Percentiles rank a stretch among this genome's conserved stretches.
Conservation (phyloP, 1,140 invertebrate genomes). For the Goniozus legneri region DNA sequence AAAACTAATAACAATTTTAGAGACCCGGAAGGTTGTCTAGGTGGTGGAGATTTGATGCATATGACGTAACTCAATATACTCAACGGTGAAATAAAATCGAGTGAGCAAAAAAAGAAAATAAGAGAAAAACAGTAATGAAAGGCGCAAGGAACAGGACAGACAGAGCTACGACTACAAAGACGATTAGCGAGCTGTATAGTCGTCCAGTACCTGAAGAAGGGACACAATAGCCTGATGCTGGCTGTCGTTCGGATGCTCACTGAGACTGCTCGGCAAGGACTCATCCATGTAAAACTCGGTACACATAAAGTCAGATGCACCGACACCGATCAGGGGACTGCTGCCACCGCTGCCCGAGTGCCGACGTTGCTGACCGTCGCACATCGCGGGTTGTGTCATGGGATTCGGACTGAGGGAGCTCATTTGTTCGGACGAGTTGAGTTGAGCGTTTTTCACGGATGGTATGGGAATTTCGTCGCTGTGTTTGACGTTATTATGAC, state of each 20-base stretch:
- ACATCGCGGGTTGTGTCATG: slow-evolving; percentile 28
- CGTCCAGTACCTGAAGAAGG: slow-evolving; percentile 60
- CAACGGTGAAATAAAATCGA: too few relatives aligned
- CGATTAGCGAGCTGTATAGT: slow-evolving; percentile 37
- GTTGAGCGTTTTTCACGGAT: background rate
- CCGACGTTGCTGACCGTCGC: slow-evolving; percentile 41
- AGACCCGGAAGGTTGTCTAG: too few relatives aligned
- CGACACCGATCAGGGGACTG: slow-evolving; percentile 38
- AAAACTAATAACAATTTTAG: too few relatives aligned
- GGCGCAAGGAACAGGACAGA: slow-evolving; percentile 32
- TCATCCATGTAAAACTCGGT: slow-evolving; percentile 86
- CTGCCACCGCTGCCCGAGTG: slow-evolving; percentile 39
- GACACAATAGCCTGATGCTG: slow-evolving; percentile 65
- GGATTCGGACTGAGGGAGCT: slow-evolving; percentile 35
- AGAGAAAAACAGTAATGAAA: too few relatives aligned
- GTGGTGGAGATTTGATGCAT: too few relatives aligned
- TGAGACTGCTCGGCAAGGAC: slow-evolving; percentile 69
- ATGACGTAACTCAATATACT: too few relatives aligned
- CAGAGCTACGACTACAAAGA: slow-evolving; percentile 43
- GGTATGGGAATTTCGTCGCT: slow-evolving; percentile 11
- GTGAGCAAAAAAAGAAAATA: too few relatives aligned
- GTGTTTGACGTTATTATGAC: too few relatives aligned
- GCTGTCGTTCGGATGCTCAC: slow-evolving; percentile 58
- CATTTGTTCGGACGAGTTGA: slow-evolving; percentile 32
- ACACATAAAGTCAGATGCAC: slow-evolving; percentile 64